Percentiles rank a stretch among this genome's conserved stretches.
phyloP scores from a whole-genome alignment of 1,140 invertebrate species.

The Cyrtorhinus lividipennis region DNA sequence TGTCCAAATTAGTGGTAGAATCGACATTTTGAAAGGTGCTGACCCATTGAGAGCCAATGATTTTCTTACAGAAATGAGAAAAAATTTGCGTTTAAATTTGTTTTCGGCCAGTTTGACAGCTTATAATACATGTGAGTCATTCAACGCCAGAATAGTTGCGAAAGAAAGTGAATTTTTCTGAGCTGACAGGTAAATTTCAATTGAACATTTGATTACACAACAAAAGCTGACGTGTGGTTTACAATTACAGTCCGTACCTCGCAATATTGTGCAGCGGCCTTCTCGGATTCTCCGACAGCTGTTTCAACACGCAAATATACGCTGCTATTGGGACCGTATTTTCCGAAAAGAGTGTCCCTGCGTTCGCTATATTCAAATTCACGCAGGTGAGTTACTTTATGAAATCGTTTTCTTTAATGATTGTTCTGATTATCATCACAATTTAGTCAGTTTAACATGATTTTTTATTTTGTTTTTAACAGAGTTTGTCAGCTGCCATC shows the following conservation, averaged over 20 bases:
- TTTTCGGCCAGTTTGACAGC: no score
- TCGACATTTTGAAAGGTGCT: no score
- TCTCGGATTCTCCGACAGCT: conserved; percentile 87
- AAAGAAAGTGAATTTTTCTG: no score
- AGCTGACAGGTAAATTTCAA: no score
- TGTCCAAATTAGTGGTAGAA: no score
- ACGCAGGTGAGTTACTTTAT: conserved; percentile 34
- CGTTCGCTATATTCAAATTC: conserved; percentile 27
- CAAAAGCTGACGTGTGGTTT: no score
- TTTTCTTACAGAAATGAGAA: no score
- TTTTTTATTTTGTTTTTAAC: conserved; percentile 29
- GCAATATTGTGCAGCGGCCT: conserved; percentile 82
- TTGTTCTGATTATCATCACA: background rate
- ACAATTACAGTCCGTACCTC: conserved; percentile 49
- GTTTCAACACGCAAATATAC: conserved; percentile 93
- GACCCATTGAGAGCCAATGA: no score
- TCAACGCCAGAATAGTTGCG: no score
- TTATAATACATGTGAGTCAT: no score
- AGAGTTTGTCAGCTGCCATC: conserved; percentile 78
- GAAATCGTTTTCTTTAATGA: background rate
- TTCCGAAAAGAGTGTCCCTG: conserved; percentile 26
- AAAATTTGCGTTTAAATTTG: no score
- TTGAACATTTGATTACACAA: no score
- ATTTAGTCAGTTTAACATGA: background rate
- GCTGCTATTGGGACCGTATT: conserved; percentile 75